Evolutionary conservation across 2,113 vertebrate species (phyloP), one percentile per base, ranked within the genome.

Genomic region (Euleptes europaea): DNA sequence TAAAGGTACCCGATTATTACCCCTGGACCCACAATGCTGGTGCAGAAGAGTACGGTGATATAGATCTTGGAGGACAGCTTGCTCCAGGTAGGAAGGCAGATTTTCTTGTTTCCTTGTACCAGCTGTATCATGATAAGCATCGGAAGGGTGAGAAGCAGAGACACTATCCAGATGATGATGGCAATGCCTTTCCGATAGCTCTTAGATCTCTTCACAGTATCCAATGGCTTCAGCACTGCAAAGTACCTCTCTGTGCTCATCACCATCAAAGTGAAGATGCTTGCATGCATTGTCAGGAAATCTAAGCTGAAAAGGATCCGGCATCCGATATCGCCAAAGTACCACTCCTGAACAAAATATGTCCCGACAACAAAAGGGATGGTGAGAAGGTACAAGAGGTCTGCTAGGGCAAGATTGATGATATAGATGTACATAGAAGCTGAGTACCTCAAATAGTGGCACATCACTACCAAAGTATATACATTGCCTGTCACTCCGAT

Each of bases 391-490:
- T 98, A 98, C 12, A 98, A 95, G 33, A 98, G 96, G 89, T 98
- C 98, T 0, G 98, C 98, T 91, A 98, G 85, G 0, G 98, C 98
- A 10, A 98, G 91, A 95, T 97, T 98, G 80, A 98, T 97, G 88
- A 98, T 98, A 93, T 98, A 98, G 82, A 98, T 97, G 86, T 98
- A 98, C 98, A 98, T 98, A 21, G 98, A 98, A 26, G 97, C 97
- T 0, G 97, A 97, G 1, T 96, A 96, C 0, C 97, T 93, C 97
- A 98, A 95, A 87, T 97, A 98, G 8, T 98, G 97, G 91, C 96
- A 98, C 97, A 98, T 98, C 84, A 98, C 97, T 80, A 98, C 97
- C 84, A 98, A 93, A 13, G 98, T 98, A 93, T 98, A 98, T 90
- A 98, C 94, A 0, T 98, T 98, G 86, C 98, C 98, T 0, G 96